Conservation (phyloP, 2,888 invertebrate genomes). For the Ceratothoa steindachneri region DNA sequence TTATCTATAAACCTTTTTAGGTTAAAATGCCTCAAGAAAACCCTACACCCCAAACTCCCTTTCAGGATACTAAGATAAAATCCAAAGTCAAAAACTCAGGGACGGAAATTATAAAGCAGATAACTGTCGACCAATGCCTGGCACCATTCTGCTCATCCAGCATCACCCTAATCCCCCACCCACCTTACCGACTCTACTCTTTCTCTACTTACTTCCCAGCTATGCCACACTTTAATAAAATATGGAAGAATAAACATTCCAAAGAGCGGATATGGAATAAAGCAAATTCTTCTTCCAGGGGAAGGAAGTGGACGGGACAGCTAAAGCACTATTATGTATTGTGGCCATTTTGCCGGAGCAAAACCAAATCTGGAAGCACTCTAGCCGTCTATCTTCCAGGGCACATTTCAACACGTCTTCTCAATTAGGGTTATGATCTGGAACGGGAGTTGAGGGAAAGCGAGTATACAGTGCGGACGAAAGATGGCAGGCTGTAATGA, state of each 20-base stretch:
- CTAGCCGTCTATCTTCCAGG: background rate
- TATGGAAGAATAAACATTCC: no score
- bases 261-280: no score
- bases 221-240: no score
- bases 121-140: background rate
- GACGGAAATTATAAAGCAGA: background rate
- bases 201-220: no score
- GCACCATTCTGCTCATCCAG: background rate
- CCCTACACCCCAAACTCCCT: background rate
- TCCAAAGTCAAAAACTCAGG: background rate
- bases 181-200: no score
- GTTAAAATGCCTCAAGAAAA: background rate
- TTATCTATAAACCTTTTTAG: no score
- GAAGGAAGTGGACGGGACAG: no score
- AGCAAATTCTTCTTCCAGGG: no score
- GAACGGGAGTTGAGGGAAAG: background rate
- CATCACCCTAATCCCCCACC: no score
- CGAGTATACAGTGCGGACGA: background rate
- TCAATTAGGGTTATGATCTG: slow-evolving; percentile 8
- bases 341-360: background rate
- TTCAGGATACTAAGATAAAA: background rate
- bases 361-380: background rate
- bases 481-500: background rate
- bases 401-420: slow-evolving; percentile 4
- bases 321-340: no score